phyloP scores from a whole-genome alignment of 2,113 vertebrate genomes.

The Apus apus region DNA sequence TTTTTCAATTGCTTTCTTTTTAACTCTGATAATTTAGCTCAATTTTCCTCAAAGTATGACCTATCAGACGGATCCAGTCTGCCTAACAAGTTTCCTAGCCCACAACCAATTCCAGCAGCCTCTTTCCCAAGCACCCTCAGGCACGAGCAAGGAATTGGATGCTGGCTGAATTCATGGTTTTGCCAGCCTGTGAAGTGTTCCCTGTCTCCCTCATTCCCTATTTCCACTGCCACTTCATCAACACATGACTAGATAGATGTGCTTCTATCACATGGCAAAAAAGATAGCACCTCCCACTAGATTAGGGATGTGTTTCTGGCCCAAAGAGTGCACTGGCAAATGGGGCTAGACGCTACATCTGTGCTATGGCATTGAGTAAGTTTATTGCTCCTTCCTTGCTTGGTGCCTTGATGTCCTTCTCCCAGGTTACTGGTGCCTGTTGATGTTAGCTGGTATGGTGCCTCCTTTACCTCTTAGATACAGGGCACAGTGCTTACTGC shows the following conservation, averaged over 20 bases:
- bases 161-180: background rate
- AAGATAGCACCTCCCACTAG: background rate
- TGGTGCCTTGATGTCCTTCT: background rate
- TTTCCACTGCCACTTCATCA: background rate
- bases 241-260: background rate
- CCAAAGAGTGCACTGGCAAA: background rate
- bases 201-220: background rate
- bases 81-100: background rate
- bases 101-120: background rate
- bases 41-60: background rate
- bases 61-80: background rate
- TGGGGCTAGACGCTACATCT: background rate
- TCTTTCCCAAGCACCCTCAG: background rate
- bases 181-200: background rate
- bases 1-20: background rate
- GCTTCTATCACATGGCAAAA: background rate
- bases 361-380: background rate
- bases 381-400: background rate
- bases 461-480: background rate
- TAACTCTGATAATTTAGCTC: background rate
- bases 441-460: background rate
- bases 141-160: background rate
- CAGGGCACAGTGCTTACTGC: background rate
- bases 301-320: background rate
- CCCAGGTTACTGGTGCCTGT: background rate